Base-by-base conservation (phyloP, 2,888 invertebrate genomes). In the Cecidostiba fungosa region DNA sequence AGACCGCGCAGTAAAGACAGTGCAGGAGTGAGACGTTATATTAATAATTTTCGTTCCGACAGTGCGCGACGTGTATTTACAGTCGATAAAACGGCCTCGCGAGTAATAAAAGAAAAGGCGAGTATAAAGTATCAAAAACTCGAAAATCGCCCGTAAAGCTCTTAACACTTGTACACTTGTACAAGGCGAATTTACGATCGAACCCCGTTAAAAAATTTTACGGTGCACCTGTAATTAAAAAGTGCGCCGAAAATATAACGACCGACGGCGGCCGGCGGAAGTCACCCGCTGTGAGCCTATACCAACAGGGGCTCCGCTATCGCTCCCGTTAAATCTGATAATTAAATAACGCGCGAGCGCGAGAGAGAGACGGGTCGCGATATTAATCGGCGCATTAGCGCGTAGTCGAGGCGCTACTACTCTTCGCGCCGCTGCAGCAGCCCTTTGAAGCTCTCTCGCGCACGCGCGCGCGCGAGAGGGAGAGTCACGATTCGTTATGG, bases 271-370 rank as follows among this genome's bases (percentile, higher is more conserved):
- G 19, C 78, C 23, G 36, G 29, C 83, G 84, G 81, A 81, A 84
- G 82, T 43, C 76, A 39, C 72, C 86, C 85, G 88, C 85, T 62
- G 84, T 29, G 73, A 90, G 91, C 90, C 2, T 23, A 23, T 23
- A 62, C 62, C 91, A 92, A 92, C 90, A 90, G 43, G 10, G 47
- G 19, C 10, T 19, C 90, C 89, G 88, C 89, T 92, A 92, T 92
- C 91, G 87, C 86, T 69, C 88, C 78, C 82, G 87, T 88, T 87
- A 89, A 90, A 92, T 91, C 91, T 91, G 90, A 91, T 91, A 91
- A 92, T 92, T 91, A 91, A 91, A 92, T 91, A 91, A 91, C 89
- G 88, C 88, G 74, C 39, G 43, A 32, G 73, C 77, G 82, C 78
- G 50, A 14, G 26, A 29, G 14, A 8, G 69, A 29, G 36, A 83